Percentiles rank a stretch among this genome's conserved stretches.
Conservation (phyloP, 2,797 vertebrate species). For the Sebastes baramenuke region DNA sequence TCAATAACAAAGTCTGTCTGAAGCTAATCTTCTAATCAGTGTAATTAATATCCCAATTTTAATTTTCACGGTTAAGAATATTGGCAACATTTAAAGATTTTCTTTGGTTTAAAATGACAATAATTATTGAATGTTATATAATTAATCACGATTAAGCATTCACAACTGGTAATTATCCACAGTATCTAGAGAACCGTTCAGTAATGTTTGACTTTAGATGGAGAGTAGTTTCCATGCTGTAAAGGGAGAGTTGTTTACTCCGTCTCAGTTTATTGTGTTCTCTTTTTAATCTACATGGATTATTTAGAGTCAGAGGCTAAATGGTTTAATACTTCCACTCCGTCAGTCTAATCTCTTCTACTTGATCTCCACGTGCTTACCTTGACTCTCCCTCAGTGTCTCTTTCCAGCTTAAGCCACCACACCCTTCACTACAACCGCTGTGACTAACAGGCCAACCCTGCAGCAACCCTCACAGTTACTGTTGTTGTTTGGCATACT, state of each 20-base stretch:
- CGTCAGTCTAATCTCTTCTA: slow-evolving; percentile 38
- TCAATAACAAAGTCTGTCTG: not conserved
- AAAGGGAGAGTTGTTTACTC: slow-evolving; percentile 2
- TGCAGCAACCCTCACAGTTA: not conserved
- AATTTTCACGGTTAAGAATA: not conserved
- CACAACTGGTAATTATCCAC: not conserved
- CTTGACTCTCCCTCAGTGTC: slow-evolving; percentile 1
- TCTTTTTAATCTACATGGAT: slow-evolving; percentile 52
- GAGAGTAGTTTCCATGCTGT: not conserved
- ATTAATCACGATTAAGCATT: not conserved
- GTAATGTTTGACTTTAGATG: not conserved
- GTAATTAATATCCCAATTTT: not conserved
- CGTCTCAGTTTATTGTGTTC: not conserved
- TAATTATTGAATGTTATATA: not conserved
- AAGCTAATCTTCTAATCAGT: not conserved
- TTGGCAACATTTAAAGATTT: not conserved
- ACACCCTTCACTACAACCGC: slow-evolving; percentile 4
- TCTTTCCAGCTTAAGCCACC: slow-evolving; percentile 26
- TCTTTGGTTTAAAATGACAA: not conserved
- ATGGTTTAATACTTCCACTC: slow-evolving; percentile 49
- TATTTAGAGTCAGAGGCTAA: slow-evolving; percentile 55
- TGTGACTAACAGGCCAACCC: not conserved
- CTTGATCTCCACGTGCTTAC: slow-evolving; percentile 38
- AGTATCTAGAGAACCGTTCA: not conserved
- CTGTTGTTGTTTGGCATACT: not conserved